Evolutionary conservation across 2,797 vertebrate species (phyloP), one percentile per base, ranked within the genome.

Genomic region (Poeciliopsis infans): DNA sequence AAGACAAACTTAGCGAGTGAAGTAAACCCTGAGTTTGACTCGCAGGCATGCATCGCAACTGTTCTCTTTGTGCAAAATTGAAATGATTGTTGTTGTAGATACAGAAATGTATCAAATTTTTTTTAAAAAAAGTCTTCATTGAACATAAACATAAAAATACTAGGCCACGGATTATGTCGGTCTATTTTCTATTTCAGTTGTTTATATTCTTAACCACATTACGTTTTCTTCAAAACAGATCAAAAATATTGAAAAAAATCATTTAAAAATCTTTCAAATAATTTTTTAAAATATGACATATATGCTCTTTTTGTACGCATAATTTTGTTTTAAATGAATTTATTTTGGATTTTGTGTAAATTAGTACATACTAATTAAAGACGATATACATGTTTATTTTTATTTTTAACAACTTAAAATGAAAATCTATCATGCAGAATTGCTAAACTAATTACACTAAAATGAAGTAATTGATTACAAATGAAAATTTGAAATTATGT

Each of bases 1-100:
- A 66, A 36, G 18, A 0, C 6, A 7, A 5, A 0, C 0, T 0
- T 0, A 0, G 0, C 0, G 36, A 8, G 64, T 5, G 25, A 79
- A 83, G 0, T 66, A 0, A 7, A 13, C 78, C 88, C 77, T 2
- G 47, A n/a, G 0, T 11, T 81, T 87, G 90, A 78, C 92, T 94
- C 28, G 80, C 83, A 93, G 87, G 90, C 74, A 4, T 47, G 7
- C 3, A 39, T 51, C 0, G 36, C 23, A 5, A 16, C 13, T 7
- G 2, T 71, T 23, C 11, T 4, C 23, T 12, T 13, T 72, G 68
- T n/a, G 3, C 12, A n/a, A 16, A 46, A 47, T 46, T 10, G 0
- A 46, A 46, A 8, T 15, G 25, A 28, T 47, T 47, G 28, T n/a
- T 46, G 6, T 66, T 4, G 4, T 41, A 39, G 23, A 68, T 12